Evolutionary conservation across 2,113 vertebrate species (phyloP).

Genomic region (Lontra canadensis): DNA sequence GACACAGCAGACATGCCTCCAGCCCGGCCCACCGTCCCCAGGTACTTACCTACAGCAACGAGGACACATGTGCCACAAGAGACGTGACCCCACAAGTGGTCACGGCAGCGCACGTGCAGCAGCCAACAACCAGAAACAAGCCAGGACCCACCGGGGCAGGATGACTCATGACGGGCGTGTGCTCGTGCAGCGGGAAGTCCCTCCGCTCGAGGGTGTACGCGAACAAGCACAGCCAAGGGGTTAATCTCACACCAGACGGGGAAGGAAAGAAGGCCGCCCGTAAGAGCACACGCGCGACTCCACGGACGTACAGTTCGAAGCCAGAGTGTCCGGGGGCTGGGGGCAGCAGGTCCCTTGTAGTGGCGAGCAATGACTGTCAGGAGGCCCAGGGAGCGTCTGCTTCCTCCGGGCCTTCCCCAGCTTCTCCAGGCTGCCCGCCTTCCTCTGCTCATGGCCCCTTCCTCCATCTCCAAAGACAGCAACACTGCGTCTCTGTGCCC

Average conservation of each 20-base stretch:
- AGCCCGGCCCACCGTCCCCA: not conserved
- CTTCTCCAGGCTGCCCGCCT: not conserved
- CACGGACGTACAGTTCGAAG: accelerated
- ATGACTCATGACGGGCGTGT: accelerated
- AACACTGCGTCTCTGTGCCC: not conserved
- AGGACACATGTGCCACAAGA: not conserved
- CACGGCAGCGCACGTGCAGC: not conserved
- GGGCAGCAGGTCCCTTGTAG: not conserved
- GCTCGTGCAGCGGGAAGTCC: accelerated
- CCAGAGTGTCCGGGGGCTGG: too few species aligned
- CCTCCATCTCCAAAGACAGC: not conserved
- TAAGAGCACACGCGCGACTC: not conserved
- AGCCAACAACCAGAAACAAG: not conserved
- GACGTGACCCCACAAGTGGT: too few species aligned
- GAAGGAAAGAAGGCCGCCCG: too few species aligned
- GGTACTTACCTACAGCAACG: not conserved
- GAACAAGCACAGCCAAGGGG: not conserved
- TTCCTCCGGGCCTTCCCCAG: not conserved
- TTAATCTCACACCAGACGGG: not conserved
- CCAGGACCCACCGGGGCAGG: not conserved
- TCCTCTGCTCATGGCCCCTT: too few species aligned
- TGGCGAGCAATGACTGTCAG: not conserved
- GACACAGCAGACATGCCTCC: not conserved
- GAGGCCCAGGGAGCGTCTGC: too few species aligned
- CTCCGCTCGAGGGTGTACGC: not conserved